Evolutionary conservation across 2,888 invertebrate genomes (phyloP).

Genomic region (Cryptocephalus moraei): DNA sequence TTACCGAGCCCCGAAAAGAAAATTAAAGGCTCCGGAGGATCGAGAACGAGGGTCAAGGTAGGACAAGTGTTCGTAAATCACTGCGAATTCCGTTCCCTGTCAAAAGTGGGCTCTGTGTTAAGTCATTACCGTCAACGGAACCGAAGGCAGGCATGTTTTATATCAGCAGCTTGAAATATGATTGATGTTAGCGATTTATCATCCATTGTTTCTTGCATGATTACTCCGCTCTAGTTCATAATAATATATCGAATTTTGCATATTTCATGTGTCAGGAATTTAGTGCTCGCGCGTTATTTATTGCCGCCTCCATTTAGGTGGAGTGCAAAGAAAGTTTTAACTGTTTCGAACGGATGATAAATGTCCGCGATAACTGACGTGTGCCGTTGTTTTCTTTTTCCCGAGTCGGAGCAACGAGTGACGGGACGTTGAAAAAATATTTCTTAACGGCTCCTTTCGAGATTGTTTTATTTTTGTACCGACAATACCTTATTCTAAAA

Average conservation of each 20-base stretch:
- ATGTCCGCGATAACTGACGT: no score
- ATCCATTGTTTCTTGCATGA: constrained; percentile 21
- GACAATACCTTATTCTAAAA: no score
- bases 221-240: constrained; percentile 3
- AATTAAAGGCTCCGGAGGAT: not conserved
- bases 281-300: no score
- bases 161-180: constrained; percentile 29
- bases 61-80: constrained; percentile 9
- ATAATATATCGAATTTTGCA: constrained; percentile 1
- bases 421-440: no score
- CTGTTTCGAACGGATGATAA: no score
- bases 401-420: no score
- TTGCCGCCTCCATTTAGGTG: no score
- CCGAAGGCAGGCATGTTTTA: constrained; percentile 7
- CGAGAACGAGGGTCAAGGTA: constrained; percentile 1
- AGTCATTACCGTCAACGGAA: constrained; percentile 9
- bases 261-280: not conserved
- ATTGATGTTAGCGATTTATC: constrained; percentile 40
- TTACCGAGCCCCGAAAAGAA: not conserved
- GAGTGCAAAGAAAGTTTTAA: no score
- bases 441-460: no score
- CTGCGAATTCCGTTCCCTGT: constrained; percentile 5
- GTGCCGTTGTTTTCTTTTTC: no score
- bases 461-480: no score
- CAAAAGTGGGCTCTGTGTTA: constrained; percentile 6